Conservation (phyloP, 92 coral and sea anemone species). For the Galaxea fascicularis region DNA sequence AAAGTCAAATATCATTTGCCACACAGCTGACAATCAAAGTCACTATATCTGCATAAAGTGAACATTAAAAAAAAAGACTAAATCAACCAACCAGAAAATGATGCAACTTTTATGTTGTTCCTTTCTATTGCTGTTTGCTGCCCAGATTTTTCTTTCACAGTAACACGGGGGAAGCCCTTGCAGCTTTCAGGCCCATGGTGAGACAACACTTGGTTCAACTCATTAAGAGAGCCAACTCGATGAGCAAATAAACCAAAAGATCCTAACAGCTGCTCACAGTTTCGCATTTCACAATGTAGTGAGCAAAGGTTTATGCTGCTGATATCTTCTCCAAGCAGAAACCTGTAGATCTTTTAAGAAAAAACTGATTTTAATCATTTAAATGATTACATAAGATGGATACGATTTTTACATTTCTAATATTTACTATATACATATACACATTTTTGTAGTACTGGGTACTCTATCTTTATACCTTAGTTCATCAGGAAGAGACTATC, state of each 20-base stretch:
- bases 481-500: no score
- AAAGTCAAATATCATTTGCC: no score
- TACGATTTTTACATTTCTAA: no score
- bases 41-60: no score
- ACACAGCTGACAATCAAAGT: no score
- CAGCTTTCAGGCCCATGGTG: constrained; percentile 62
- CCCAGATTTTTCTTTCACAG: constrained; percentile 40
- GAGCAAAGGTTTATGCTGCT: constrained; percentile 1
- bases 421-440: no score
- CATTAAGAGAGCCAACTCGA: constrained; percentile 41
- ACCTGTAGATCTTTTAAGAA: no score
- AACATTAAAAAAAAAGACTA: no score
- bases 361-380: no score
- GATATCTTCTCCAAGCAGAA: constrained; percentile 62
- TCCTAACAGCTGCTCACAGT: constrained; percentile 56
- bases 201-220: constrained; percentile 42
- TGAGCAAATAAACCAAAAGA: constrained; percentile 51
- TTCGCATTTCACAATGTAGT: constrained; percentile 62
- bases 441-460: no score
- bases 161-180: constrained; percentile 43
- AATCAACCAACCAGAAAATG: constrained; percentile 32
- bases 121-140: constrained; percentile 45
- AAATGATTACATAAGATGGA: no score
- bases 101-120: constrained; percentile 48
- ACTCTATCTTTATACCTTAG: no score